A percentile compares a stretch with the other conserved stretches of the same genome.
These are phyloP conservation scores for Thecophora atra DNA, from an alignment of 2,888 invertebrate genomes.

Conservation along the genomic window DNA sequence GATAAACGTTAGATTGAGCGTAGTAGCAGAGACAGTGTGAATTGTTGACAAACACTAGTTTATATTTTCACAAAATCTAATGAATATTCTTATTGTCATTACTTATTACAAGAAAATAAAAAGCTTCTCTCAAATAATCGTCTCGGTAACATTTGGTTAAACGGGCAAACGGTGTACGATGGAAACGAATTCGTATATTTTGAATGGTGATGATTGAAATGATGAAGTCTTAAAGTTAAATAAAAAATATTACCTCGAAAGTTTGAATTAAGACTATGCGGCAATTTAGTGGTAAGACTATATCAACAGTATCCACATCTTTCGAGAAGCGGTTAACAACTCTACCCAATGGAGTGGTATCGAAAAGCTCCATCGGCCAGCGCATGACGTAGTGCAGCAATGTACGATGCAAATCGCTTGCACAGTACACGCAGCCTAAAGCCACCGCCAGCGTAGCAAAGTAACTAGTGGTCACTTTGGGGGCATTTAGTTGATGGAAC, in stretches of 20 bases:
- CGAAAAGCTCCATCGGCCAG: constrained; percentile 79
- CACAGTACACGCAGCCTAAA: constrained; percentile 69
- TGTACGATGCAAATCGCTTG: constrained; percentile 70
- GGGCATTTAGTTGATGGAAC: neutral
- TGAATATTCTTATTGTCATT: neutral
- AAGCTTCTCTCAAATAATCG: too few species aligned
- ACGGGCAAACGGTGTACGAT: neutral
- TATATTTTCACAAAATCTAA: too few species aligned
- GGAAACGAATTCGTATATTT: neutral
- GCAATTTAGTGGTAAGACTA: constrained; percentile 66
- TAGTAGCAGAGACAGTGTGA: neutral
- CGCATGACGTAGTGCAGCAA: constrained; percentile 73
- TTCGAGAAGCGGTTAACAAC: constrained; percentile 75
- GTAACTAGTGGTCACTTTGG: constrained; percentile 59
- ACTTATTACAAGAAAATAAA: too few species aligned
- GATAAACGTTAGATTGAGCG: neutral
- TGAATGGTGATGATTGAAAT: constrained; percentile 9
- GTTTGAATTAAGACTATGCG: constrained; percentile 62
- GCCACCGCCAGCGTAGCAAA: constrained; percentile 62
- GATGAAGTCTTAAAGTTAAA: neutral
- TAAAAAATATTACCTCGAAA: constrained; percentile 64
- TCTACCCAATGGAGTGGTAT: constrained; percentile 80
- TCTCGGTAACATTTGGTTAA: neutral
- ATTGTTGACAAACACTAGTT: neutral
- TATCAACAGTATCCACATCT: constrained; percentile 72